Base-by-base conservation (phyloP, 2,113 vertebrate genomes). In the rabbit (Oryctolagus cuniculus) region DNA sequence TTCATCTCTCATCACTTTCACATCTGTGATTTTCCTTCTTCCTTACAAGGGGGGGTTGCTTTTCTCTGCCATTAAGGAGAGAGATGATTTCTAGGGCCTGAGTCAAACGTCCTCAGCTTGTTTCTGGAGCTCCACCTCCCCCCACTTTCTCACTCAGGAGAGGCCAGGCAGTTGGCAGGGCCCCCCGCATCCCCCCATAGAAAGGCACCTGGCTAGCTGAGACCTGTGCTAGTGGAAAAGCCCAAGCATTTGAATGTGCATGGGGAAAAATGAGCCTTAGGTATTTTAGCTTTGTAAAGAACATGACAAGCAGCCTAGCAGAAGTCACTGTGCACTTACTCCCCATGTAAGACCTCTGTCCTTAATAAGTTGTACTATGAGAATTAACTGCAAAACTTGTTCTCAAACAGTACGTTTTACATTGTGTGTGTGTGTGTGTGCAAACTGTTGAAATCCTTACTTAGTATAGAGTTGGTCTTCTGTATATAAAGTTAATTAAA, bases 1-100 rank as follows among this genome's bases (percentile, higher is more conserved):
- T 95, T 64, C 81, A 74, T 72, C 75, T 94, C 79, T 95, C 69
- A 63, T 95, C 74, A 11, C 73, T 93, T 90, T 78, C 80, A 73
- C 73, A 88, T 78, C 93, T 94, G 96, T 90, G 95, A 81, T 87
- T 90, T 90, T 83, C 87, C 70, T 77, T 80, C 53, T 84, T 31
- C 34, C 77, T 73, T 22, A 2, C 21, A n/a, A 87, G 36, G 53
- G 61, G 44, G 51, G 19, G 6, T 0, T 0, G 15, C 27, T 86
- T 67, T 85, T 53, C 73, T 83, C 73, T 61, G 44, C 70, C 82
- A 53, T 91, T 83, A 83, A 73, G 38, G 44, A 92, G 88, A 61
- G 61, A 61, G 66, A 27, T 83, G 91, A 95, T 93, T 69, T 36
- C 55, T 17, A n/a, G 77, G 38, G 75, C 78, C 67, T 29, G 67